Base-by-base conservation (phyloP, 2,888 invertebrate genomes). In the Frankliniella fusca region DNA sequence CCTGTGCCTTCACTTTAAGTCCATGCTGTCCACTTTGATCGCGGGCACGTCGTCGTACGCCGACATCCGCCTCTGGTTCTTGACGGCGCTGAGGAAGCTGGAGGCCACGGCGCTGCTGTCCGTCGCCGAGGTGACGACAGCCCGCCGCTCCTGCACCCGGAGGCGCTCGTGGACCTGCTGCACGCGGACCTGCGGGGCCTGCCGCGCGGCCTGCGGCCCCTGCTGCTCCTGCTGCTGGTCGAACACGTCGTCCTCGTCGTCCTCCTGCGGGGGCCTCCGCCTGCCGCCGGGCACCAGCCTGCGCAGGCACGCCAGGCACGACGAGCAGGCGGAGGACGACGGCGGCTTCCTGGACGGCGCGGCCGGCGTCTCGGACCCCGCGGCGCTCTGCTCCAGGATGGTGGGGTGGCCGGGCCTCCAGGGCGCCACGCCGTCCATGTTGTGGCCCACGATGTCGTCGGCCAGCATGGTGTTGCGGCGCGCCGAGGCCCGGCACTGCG, bases 31-130 rank as follows among this genome's bases (percentile, higher is more conserved):
- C 70, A 76, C 70, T 10, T 76, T 76, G 70, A 76, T 76, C 23
- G 27, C 70, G 70, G 70, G 70, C 23, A 76, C 70, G 70, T 76
- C 70, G 70, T 76, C 70, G 70, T 76, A 76, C 2, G 70, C 70
- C 23, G 70, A 76, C 70, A 23, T 3, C 70, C 70, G 23, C 23
- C 70, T 23, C 70, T 27, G 70, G 70, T 27, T 76, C 70, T 76
- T 76, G 70, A 76, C 27, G 70, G 70, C n/a, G 70, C 23, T 27
- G 23, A 76, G 70, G 27, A 76, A 27, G 27, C 0, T 27, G 70
- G 70, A 27, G 70, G 27, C 27, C 70, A 76, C 27, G 27, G 27
- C 12, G 70, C 11, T 76, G 70, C 11, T 27, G 23, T 23, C 15
- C 61, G 61, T 18, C 15, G 61, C 20, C 61, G 61, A 20, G 15